These are phyloP conservation scores for Nycticebus coucang DNA, from an alignment of 2,113 vertebrate genomes.

Conservation along the genomic window DNA sequence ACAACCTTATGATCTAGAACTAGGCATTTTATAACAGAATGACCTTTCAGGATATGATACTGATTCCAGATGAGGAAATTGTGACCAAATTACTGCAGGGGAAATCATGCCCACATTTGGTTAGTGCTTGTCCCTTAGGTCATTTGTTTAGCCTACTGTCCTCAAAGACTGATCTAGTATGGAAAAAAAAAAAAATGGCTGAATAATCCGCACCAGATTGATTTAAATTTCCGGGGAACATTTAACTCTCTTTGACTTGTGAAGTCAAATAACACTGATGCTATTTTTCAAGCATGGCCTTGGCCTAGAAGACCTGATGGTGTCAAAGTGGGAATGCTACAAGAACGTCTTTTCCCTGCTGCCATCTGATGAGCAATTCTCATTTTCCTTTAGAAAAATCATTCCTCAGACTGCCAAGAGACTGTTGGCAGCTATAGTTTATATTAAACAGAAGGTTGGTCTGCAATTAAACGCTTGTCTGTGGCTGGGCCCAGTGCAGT, in stretches of 20 bases:
- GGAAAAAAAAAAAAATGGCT: conserved; percentile 15
- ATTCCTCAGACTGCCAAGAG: conserved; percentile 74
- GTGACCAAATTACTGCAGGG: background rate
- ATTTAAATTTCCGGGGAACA: conserved; percentile 36
- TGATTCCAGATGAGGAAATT: conserved; percentile 32
- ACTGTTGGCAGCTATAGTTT: conserved; percentile 77
- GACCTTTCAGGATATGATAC: background rate
- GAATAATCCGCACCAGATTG: conserved; percentile 28
- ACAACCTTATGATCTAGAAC: background rate
- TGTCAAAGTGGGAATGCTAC: conserved; percentile 65
- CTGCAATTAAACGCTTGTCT: conserved; percentile 80
- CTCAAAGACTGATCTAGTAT: conserved; percentile 1
- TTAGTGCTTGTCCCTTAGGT: conserved; percentile 42
- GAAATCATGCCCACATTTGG: conserved; percentile 34
- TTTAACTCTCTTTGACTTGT: conserved; percentile 46
- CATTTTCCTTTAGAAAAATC: conserved; percentile 74
- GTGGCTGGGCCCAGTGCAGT: conserved; percentile 65
- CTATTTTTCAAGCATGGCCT: conserved; percentile 52
- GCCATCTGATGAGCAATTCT: conserved; percentile 54
- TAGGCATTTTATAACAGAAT: background rate
- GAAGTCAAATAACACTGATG: conserved; percentile 35
- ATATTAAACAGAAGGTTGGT: conserved; percentile 77
- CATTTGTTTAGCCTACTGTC: conserved; percentile 64
- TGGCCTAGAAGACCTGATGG: conserved; percentile 37
- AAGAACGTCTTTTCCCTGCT: conserved; percentile 65